Percentiles rank a stretch among this genome's conserved stretches.
phyloP scores from a whole-genome alignment of 2,888 invertebrate species.

The Drosophila falleni region DNA sequence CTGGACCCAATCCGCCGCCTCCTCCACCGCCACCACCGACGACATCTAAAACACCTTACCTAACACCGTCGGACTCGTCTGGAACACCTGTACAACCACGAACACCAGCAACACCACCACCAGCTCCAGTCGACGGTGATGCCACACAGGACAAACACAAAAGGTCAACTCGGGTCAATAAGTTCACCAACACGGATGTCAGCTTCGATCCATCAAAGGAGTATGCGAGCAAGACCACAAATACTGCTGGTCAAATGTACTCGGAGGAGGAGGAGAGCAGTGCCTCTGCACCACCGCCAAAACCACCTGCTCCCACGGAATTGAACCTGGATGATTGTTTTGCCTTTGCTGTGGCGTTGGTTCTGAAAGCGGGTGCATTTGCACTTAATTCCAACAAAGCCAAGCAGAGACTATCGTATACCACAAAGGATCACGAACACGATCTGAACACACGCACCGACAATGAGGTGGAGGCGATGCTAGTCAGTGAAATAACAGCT shows the following conservation, averaged over 20 bases:
- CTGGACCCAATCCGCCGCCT: not conserved
- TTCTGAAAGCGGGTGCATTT: conserved; percentile 38
- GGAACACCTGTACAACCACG: not conserved
- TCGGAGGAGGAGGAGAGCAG: conserved; percentile 5
- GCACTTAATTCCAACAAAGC: conserved; percentile 33
- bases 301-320: not conserved
- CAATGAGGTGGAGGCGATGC: conserved; percentile 49
- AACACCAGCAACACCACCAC: too few species aligned
- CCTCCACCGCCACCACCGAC: not conserved
- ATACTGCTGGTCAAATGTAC: conserved; percentile 39
- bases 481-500: conserved; percentile 37
- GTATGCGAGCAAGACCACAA: conserved; percentile 61
- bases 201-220: conserved; percentile 56
- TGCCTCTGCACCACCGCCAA: not conserved
- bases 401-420: conserved; percentile 13
- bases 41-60: not conserved
- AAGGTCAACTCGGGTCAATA: not conserved
- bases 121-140: not conserved
- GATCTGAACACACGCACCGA: conserved; percentile 39
- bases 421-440: conserved; percentile 33
- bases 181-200: conserved; percentile 55
- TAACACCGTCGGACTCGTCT: not conserved
- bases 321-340: conserved; percentile 40
- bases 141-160: not conserved
- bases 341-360: conserved; percentile 43